These are phyloP conservation scores for Sarcophilus harrisii DNA, from an alignment of 2,797 vertebrate genomes.

Conservation along the genomic window DNA sequence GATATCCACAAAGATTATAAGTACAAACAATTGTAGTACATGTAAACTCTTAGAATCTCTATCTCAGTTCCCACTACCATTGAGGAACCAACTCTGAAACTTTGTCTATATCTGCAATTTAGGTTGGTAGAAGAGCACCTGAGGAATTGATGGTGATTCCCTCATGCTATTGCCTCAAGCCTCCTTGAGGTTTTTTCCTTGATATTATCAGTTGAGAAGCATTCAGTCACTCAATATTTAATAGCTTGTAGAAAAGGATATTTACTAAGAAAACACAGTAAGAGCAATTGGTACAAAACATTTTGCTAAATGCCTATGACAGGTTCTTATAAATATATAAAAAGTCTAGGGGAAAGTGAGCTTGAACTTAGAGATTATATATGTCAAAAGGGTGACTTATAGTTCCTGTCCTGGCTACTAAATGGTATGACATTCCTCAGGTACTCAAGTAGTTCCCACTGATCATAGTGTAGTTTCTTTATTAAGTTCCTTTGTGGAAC, in stretches of 20 bases:
- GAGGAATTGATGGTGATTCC: not conserved
- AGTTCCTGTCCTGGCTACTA: not conserved
- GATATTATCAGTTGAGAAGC: not conserved
- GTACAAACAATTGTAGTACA: not conserved
- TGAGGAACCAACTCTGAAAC: not conserved
- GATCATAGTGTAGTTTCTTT: not conserved
- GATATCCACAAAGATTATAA: not conserved
- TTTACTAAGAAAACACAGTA: not conserved
- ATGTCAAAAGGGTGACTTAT: not conserved
- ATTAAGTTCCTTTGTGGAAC: not conserved
- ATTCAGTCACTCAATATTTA: not conserved
- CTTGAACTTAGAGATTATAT: not conserved
- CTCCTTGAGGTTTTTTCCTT: not conserved
- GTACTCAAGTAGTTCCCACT: not conserved
- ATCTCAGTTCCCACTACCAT: not conserved
- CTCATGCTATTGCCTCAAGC: not conserved
- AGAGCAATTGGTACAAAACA: not conserved
- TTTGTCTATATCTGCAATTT: not conserved
- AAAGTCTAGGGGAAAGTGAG: not conserved
- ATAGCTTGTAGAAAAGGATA: not conserved
- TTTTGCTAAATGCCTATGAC: not conserved
- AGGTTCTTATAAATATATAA: not conserved
- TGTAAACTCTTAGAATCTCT: not conserved
- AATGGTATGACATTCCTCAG: not conserved
- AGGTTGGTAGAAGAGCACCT: not conserved